phyloP scores from a whole-genome alignment of 2,113 vertebrate genomes.

The Elanus axillaris region DNA sequence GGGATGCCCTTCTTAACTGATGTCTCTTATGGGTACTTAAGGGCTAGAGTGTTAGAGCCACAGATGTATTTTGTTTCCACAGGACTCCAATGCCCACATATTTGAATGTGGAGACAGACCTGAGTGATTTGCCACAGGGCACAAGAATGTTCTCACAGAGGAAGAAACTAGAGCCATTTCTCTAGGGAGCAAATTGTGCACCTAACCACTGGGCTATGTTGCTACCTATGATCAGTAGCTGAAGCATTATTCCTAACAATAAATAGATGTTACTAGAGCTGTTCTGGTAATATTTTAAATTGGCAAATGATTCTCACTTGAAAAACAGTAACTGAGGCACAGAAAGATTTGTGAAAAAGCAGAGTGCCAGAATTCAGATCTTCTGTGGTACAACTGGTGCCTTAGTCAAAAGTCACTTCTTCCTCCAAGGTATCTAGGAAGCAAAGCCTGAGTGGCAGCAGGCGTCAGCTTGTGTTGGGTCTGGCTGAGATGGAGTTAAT shows the following conservation, averaged over 20 bases:
- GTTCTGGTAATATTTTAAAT: background rate
- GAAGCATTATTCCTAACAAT: background rate
- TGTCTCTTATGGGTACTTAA: background rate
- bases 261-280: background rate
- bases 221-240: background rate
- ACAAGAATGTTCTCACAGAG: background rate
- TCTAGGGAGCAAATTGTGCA: background rate
- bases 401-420: background rate
- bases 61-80: background rate
- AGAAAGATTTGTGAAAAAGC: background rate
- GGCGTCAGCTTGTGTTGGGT: background rate
- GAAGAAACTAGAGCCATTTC: background rate
- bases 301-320: background rate
- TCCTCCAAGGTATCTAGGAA: background rate
- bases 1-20: background rate
- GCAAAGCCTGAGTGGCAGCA: background rate
- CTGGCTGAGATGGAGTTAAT: background rate
- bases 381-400: background rate
- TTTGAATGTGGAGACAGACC: background rate
- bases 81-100: background rate
- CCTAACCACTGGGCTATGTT: background rate
- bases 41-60: background rate
- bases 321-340: background rate
- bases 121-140: background rate
- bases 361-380: background rate